Conservation (phyloP, 2,888 invertebrate genomes). For the Drosophila vallismaia region DNA sequence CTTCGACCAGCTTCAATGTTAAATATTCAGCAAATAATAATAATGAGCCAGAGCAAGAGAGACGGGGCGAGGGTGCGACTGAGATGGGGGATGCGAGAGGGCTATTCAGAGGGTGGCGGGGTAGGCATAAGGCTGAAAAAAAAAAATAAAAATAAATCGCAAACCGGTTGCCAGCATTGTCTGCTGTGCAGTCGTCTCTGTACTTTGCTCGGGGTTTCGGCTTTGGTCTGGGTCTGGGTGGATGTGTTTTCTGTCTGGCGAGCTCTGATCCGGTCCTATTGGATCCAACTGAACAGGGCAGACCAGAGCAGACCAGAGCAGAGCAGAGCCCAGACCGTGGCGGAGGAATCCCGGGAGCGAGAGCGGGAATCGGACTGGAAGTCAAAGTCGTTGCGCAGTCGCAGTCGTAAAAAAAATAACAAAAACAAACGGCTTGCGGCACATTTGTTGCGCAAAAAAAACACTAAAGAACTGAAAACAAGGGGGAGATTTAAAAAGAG, state of each 20-base stretch:
- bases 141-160: conserved; percentile 70
- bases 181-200: conserved; percentile 41
- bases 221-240: conserved; percentile 36
- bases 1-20: conserved; percentile 47
- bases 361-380: conserved; percentile 8
- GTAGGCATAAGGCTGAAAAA: conserved; percentile 34
- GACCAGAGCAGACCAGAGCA: conserved; percentile 11
- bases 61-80: conserved; percentile 31
- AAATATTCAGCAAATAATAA: conserved; percentile 67
- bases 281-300: conserved; percentile 24
- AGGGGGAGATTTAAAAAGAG: conserved; percentile 51
- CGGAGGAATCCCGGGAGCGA: conserved; percentile 14
- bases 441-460: conserved; percentile 62
- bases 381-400: conserved; percentile 59
- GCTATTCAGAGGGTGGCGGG: not conserved
- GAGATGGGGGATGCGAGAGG: conserved; percentile 4
- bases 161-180: conserved; percentile 64
- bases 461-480: not conserved
- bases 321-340: not conserved
- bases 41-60: conserved; percentile 57
- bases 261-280: conserved; percentile 12
- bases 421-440: conserved; percentile 59
- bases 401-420: conserved; percentile 56
- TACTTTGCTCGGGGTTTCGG: conserved; percentile 42
- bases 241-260: conserved; percentile 43